Evolutionary conservation across 2,888 invertebrate species (phyloP).

Genomic region (Folsomia manolachei): DNA sequence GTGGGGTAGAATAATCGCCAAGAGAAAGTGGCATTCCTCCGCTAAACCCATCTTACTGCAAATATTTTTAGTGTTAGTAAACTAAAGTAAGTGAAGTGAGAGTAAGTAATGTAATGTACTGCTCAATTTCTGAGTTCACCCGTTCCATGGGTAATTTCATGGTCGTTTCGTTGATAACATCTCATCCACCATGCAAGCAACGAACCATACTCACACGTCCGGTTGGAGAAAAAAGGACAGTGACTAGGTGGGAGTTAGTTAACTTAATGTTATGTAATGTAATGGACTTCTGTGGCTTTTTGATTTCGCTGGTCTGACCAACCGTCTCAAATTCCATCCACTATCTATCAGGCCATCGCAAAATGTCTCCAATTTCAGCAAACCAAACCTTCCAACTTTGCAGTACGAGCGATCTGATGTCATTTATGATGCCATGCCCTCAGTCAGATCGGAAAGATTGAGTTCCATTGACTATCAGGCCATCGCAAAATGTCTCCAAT

Average conservation of each 20-base stretch:
- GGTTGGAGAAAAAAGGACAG: background rate
- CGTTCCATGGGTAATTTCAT: background rate
- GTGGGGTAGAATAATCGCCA: no score
- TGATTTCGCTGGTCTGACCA: background rate
- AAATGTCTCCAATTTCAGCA: background rate
- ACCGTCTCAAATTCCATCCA: background rate
- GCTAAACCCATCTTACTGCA: background rate
- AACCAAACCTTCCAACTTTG: background rate
- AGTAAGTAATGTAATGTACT: background rate
- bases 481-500: background rate
- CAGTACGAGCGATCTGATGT: background rate
- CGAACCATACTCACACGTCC: background rate
- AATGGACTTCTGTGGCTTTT: conserved; percentile 10
- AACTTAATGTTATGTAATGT: background rate
- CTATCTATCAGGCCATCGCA: background rate
- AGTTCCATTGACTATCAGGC: background rate
- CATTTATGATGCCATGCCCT: no score
- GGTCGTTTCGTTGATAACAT: conserved; percentile 4
- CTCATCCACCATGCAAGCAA: background rate
- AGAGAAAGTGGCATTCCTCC: background rate
- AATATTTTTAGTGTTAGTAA: background rate
- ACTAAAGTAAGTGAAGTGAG: background rate
- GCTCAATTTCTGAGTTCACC: background rate
- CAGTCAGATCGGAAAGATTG: no score
- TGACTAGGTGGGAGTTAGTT: background rate